phyloP scores from a whole-genome alignment of 2,113 vertebrate species.

The Butorides virescens region DNA sequence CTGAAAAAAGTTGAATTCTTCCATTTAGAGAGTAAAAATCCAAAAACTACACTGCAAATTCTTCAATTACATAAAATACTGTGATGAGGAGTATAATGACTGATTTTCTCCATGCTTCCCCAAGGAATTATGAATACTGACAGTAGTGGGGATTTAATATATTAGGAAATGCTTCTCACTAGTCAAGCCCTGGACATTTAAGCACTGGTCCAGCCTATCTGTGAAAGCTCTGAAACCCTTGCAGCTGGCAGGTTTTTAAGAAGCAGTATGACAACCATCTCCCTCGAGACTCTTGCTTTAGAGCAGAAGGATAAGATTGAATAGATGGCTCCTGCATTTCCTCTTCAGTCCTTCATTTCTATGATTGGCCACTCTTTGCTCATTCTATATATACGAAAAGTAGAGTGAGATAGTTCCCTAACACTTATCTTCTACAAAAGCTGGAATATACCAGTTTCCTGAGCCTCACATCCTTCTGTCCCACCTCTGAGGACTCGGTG shows the following conservation, averaged over 20 bases:
- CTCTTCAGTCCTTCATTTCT: background rate
- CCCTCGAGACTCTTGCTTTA: conserved; percentile 9
- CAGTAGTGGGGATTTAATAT: background rate
- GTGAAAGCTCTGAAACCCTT: background rate
- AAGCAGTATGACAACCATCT: background rate
- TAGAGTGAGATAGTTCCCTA: background rate
- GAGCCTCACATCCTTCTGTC: background rate
- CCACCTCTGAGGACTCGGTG: background rate
- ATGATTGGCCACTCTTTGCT: background rate
- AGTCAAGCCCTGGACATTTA: background rate
- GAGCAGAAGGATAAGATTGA: background rate
- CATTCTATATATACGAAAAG: background rate
- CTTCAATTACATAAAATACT: background rate
- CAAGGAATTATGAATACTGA: background rate
- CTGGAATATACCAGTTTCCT: background rate
- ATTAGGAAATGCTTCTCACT: background rate
- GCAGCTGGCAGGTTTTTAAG: background rate
- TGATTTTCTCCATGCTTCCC: background rate
- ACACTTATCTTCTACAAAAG: background rate
- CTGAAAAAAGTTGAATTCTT: background rate
- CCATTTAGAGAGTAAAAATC: background rate
- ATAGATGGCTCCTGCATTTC: background rate
- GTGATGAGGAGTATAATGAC: background rate
- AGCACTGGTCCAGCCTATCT: background rate
- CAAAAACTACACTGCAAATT: background rate